A percentile compares a stretch with the other conserved stretches of the same genome.
These are phyloP conservation scores for Caenorhabditis sinica DNA, from an alignment of 2,888 invertebrate species.

Conservation along the genomic window DNA sequence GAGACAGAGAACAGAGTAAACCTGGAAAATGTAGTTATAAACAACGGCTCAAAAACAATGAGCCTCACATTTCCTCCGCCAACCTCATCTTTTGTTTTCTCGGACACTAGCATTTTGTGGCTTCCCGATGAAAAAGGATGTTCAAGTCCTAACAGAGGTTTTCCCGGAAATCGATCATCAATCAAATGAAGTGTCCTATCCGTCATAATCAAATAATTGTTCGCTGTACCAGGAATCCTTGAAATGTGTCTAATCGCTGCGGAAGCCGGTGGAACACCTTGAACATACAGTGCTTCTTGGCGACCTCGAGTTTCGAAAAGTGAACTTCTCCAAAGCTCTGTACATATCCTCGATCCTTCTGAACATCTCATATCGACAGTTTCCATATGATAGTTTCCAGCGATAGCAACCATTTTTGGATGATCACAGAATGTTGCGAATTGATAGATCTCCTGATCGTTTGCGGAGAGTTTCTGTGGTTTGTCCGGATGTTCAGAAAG, in stretches of 20 bases:
- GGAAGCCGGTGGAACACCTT: slow-evolving; percentile 12
- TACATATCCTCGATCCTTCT: background rate
- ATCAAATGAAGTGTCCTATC: slow-evolving; percentile 63
- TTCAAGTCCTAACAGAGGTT: slow-evolving; percentile 45
- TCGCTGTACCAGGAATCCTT: slow-evolving; percentile 30
- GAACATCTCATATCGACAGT: slow-evolving; percentile 38
- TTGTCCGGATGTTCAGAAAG: background rate
- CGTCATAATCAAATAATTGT: slow-evolving; percentile 64
- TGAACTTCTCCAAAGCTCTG: slow-evolving; percentile 33
- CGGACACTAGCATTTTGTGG: slow-evolving; percentile 42
- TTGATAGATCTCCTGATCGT: slow-evolving; percentile 39
- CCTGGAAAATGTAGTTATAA: slow-evolving; percentile 26
- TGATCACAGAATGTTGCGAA: slow-evolving; percentile 41
- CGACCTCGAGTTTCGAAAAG: slow-evolving; percentile 7
- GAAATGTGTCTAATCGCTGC: slow-evolving; percentile 48
- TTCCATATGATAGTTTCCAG: slow-evolving; percentile 30
- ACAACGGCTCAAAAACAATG: background rate
- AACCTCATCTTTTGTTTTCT: background rate
- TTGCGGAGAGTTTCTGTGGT: slow-evolving; percentile 11
- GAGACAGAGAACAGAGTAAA: slow-evolving; percentile 35
- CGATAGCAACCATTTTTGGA: slow-evolving; percentile 39
- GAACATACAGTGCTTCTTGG: slow-evolving; percentile 42
- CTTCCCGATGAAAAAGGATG: slow-evolving; percentile 61
- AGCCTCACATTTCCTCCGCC: slow-evolving; percentile 36
- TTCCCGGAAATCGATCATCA: slow-evolving; percentile 71